Conservation (phyloP, 2,888 invertebrate genomes). For the Sialis fuliginosa region DNA sequence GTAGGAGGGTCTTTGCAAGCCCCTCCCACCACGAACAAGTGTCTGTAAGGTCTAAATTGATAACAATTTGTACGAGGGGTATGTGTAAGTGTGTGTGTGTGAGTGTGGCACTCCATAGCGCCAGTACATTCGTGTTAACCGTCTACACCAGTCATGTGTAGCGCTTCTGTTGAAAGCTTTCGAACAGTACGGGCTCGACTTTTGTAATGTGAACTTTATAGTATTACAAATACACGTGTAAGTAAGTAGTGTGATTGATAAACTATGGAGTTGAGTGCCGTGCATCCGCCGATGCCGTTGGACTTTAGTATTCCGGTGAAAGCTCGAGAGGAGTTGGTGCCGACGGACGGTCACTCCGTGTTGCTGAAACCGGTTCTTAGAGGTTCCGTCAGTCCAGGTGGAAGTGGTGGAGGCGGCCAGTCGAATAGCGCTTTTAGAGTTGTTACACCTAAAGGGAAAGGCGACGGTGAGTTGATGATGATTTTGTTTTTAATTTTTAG, state of each 20-base stretch:
- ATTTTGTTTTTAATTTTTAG: slow-evolving; percentile 2
- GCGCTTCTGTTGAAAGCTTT: no score
- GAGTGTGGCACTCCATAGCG: background rate
- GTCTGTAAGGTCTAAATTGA: slow-evolving; percentile 2
- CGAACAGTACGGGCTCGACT: no score
- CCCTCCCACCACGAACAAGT: background rate
- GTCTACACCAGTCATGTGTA: no score
- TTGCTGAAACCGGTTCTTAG: slow-evolving; percentile 17
- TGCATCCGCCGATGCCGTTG: slow-evolving; percentile 41
- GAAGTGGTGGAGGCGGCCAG: slow-evolving; percentile 4
- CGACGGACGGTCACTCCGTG: slow-evolving; percentile 27
- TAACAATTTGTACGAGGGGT: background rate
- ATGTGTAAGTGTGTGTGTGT: no score
- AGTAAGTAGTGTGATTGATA: no score
- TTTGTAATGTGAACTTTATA: no score
- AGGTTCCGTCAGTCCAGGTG: slow-evolving; percentile 7
- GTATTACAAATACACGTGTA: no score
- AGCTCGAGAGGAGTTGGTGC: slow-evolving; percentile 8
- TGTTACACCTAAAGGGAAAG: slow-evolving; percentile 44
- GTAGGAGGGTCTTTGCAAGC: no score
- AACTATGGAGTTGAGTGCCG: slow-evolving; percentile 42
- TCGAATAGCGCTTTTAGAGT: slow-evolving; percentile 43
- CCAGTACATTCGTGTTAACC: no score
- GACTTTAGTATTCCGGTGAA: slow-evolving; percentile 38
- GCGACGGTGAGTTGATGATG: slow-evolving; percentile 16